These are phyloP conservation scores for Diarsia brunnea DNA, from an alignment of 2,888 invertebrate species.

Conservation along the genomic window DNA sequence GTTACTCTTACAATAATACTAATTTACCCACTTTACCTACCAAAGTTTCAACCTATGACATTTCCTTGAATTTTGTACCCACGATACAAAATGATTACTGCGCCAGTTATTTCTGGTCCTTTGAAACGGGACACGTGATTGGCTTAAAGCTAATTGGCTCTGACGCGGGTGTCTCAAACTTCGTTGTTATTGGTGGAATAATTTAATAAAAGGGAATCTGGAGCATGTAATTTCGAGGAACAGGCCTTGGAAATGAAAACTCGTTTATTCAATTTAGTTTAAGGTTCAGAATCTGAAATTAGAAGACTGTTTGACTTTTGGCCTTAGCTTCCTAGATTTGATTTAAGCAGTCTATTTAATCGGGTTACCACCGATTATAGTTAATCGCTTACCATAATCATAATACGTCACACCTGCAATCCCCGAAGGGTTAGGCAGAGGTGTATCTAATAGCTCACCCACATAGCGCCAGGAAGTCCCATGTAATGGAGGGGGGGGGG, in stretches of 20 bases:
- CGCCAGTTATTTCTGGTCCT: slow-evolving; percentile 25
- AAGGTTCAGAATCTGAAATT: background rate
- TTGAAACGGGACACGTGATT: slow-evolving; percentile 29
- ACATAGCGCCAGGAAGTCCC: background rate
- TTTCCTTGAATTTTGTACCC: slow-evolving; percentile 4
- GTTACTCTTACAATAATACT: slow-evolving; percentile 15
- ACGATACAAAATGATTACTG: background rate
- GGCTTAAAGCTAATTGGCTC: slow-evolving; percentile 41
- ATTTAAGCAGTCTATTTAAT: background rate
- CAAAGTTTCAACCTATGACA: background rate
- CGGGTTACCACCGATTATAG: background rate
- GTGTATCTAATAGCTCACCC: background rate
- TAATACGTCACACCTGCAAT: background rate
- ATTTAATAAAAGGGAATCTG: slow-evolving; percentile 41
- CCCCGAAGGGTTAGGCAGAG: background rate
- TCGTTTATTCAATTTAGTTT: slow-evolving; percentile 28
- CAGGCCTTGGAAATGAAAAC: slow-evolving; percentile 2
- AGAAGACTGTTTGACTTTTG: background rate
- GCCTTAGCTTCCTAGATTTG: background rate
- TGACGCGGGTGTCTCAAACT: slow-evolving; percentile 46
- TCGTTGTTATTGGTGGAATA: slow-evolving; percentile 34
- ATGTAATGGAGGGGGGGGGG: background rate
- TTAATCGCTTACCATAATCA: background rate
- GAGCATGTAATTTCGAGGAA: background rate
- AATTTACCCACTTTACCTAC: background rate